Conservation (phyloP, 2,113 vertebrate species). For the Arenaria interpres region DNA sequence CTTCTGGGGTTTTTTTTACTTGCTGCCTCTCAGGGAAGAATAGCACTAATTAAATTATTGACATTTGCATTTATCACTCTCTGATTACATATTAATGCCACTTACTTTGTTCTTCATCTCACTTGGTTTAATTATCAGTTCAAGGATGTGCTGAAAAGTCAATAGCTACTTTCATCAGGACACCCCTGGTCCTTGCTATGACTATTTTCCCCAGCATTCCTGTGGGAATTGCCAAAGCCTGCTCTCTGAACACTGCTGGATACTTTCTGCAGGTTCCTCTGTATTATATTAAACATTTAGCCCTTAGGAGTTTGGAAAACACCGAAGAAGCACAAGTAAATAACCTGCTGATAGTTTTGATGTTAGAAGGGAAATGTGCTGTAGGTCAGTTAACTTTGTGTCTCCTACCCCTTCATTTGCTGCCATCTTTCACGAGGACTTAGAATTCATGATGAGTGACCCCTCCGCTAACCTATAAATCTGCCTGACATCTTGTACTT, state of each 20-base stretch:
- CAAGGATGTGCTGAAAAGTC: constrained; percentile 40
- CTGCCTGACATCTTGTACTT: background rate
- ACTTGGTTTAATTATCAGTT: constrained; percentile 1
- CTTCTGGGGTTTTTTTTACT: background rate
- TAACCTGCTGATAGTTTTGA: background rate
- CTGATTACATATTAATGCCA: constrained; percentile 37
- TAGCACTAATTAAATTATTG: constrained; percentile 45
- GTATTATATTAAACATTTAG: background rate
- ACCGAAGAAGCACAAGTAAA: background rate
- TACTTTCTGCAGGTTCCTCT: background rate
- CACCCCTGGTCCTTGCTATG: background rate
- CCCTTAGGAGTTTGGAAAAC: background rate
- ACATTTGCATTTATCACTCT: constrained; percentile 39
- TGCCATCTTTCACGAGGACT: background rate
- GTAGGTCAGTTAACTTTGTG: background rate
- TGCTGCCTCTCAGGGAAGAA: constrained; percentile 1
- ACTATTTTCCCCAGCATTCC: background rate
- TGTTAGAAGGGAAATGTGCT: background rate
- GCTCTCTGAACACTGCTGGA: background rate
- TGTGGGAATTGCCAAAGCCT: background rate
- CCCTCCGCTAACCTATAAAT: background rate
- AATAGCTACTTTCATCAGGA: constrained; percentile 10
- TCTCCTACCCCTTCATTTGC: background rate
- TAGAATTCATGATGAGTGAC: background rate
- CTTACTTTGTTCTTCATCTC: constrained; percentile 25